These are phyloP conservation scores for Aplysina aerophoba DNA, from an alignment of 37 sponge, comb jelly and placozoan genomes.

Conservation along the genomic window DNA sequence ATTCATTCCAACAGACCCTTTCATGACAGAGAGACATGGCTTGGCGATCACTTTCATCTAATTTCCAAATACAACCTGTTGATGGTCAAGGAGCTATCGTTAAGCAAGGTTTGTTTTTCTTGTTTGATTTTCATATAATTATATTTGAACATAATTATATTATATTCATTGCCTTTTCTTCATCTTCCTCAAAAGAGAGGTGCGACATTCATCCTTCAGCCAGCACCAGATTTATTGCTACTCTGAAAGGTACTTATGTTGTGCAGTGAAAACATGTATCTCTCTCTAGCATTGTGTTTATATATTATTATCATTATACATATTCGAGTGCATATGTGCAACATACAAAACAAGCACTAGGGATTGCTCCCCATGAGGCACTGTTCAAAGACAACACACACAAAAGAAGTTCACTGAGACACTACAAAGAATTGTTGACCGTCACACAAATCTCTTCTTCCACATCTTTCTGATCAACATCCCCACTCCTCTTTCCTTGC, in stretches of 20 bases:
- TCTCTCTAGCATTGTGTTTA: too few species aligned
- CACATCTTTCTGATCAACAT: too few species aligned
- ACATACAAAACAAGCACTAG: too few species aligned
- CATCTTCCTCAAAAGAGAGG: conserved; percentile 7
- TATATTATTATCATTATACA: too few species aligned
- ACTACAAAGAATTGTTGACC: too few species aligned
- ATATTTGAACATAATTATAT: neutral
- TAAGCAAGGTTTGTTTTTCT: neutral
- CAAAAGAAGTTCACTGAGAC: too few species aligned
- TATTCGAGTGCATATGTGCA: too few species aligned
- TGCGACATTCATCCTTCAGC: conserved; percentile 15
- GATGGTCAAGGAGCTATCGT: conserved; percentile 9
- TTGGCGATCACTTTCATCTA: conserved; percentile 11
- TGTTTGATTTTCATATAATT: neutral
- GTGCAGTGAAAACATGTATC: too few species aligned
- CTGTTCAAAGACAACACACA: too few species aligned
- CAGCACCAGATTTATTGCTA: conserved; percentile 17
- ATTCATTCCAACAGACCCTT: conserved; percentile 7
- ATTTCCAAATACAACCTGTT: neutral
- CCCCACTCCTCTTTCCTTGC: too few species aligned
- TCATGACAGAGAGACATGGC: conserved; percentile 21
- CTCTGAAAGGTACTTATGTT: conserved; percentile 26
- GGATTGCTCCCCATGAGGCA: too few species aligned
- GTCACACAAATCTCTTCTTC: too few species aligned
- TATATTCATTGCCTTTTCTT: neutral